phyloP scores from a whole-genome alignment of 2,797 vertebrate genomes.

The Macropus fuliginosus region DNA sequence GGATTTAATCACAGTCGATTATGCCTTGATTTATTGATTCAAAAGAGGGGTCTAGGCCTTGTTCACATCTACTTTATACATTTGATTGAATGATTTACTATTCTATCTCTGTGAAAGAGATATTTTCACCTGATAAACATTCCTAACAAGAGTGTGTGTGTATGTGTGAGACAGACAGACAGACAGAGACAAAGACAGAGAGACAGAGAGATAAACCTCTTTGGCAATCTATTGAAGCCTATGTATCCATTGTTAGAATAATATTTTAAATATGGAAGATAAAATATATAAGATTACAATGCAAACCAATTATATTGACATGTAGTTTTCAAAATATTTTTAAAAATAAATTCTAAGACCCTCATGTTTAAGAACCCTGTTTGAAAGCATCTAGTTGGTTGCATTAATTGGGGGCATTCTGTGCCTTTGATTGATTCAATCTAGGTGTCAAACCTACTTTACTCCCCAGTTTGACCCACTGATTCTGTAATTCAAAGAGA shows the following conservation, averaged over 20 bases:
- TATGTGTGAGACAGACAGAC: too few relatives aligned
- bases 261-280: not conserved
- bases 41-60: not conserved
- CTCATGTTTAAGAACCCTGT: not conserved
- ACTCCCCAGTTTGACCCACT: not conserved
- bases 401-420: not conserved
- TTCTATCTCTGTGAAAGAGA: not conserved
- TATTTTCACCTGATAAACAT: not conserved
- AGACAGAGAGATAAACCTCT: not conserved
- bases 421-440: not conserved
- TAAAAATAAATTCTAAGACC: not conserved
- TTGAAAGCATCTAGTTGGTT: not conserved
- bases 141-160: not conserved
- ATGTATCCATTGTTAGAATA: not conserved
- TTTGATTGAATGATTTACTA: not conserved
- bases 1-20: not conserved
- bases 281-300: not conserved
- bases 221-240: not conserved
- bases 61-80: not conserved
- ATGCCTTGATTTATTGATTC: not conserved
- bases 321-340: not conserved
- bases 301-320: not conserved
- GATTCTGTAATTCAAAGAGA: not conserved
- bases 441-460: not conserved
- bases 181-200: too few relatives aligned